Base-by-base conservation (phyloP, 2,888 invertebrate species). In the Imbricaverruca yamaguchii region DNA sequence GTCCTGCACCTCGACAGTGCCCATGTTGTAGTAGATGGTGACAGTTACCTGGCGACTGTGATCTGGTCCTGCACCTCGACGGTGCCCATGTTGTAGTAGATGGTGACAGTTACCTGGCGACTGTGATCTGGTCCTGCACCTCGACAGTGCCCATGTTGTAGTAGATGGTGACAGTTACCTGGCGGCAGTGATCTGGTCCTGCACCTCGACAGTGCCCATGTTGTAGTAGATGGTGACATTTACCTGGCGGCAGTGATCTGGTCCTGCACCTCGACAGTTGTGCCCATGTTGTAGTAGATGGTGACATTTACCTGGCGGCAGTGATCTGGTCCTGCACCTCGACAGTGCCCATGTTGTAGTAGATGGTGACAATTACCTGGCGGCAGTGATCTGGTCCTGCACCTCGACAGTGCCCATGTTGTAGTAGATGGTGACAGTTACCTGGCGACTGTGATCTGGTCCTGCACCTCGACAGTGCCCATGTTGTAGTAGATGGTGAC, bases 31-130 rank as follows among this genome's bases (percentile, higher is more conserved):
- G 87, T 97, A 96, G 74, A 94, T 89, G 10, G 94, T 89, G 87
- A n/a, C 39, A 4, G 4, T 87, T 88, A 93, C 93, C 89, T 92
- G 1, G 94, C 93, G 59, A 94, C 95, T 85, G 90, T 90, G 82
- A 97, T 93, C 88, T 98, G 97, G 88, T 98, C 98, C 77, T 92
- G 90, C 80, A 98, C 92, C 88, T 99, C 98, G 0, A 93, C 92
- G 0, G 94, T 93, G 59, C 98, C 98, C 65, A 99, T 89, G 80
- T 91, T 90, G 81, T 93, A 90, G 87, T 97, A 96, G 74, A 94
- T 89, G 10, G 94, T 89, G 87, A n/a, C 39, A 4, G 4, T 87
- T 88, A 93, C 93, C 89, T 92, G 1, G 94, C 93, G 59, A 94
- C 95, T 85, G 90, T 90, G 82, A 97, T 93, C 88, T 98, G 97